Evolutionary conservation across 2,797 vertebrate species (phyloP).

Genomic region (Pseudocheirus occidentalis): DNA sequence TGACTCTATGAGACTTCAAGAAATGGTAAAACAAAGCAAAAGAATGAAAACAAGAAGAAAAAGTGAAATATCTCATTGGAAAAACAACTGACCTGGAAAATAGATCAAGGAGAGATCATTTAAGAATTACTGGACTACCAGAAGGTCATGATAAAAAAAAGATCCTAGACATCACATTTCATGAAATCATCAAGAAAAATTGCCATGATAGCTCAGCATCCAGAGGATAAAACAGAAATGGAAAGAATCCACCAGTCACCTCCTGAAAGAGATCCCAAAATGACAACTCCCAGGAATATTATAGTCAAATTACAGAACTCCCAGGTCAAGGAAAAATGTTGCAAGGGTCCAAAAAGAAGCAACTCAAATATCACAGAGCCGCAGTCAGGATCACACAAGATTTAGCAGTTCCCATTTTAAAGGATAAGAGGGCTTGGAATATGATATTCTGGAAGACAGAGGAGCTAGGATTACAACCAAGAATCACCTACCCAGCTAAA

Average conservation of each 20-base stretch:
- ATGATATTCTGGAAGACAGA: too few relatives aligned
- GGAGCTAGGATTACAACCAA: too few relatives aligned
- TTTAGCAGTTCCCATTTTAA: too few relatives aligned
- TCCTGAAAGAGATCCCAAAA: background rate
- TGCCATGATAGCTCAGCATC: background rate
- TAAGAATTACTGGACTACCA: background rate
- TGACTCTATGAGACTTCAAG: background rate
- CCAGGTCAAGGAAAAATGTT: too few relatives aligned
- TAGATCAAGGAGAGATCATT: background rate
- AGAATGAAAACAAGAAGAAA: background rate
- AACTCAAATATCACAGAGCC: too few relatives aligned
- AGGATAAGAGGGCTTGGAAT: too few relatives aligned
- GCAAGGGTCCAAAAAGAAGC: too few relatives aligned
- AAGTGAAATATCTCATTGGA: background rate
- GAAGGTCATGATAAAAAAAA: background rate
- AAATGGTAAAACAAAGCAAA: background rate
- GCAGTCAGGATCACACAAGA: too few relatives aligned
- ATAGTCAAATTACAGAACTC: background rate
- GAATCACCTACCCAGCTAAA: too few relatives aligned
- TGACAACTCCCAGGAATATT: background rate
- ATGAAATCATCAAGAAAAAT: background rate
- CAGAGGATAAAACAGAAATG: background rate
- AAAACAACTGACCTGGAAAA: background rate
- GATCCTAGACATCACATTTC: background rate
- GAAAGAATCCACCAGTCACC: background rate